phyloP scores from a whole-genome alignment of 2,113 vertebrate species.

The Microtus montanus region DNA sequence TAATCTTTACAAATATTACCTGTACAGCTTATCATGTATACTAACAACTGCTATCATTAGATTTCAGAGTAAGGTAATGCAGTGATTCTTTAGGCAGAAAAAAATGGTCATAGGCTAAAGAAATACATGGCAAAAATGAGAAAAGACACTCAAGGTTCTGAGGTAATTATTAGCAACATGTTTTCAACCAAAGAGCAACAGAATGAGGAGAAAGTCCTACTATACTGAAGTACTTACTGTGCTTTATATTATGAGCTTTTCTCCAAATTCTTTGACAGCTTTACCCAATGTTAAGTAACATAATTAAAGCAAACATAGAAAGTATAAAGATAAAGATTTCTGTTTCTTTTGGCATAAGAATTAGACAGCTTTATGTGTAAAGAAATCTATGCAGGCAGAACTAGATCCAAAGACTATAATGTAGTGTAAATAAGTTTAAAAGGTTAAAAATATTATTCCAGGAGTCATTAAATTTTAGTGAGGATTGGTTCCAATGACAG shows the following conservation, averaged over 20 bases:
- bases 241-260: neutral
- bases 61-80: constrained; percentile 2
- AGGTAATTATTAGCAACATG: neutral
- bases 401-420: constrained; percentile 45
- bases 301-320: constrained; percentile 23
- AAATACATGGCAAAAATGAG: constrained; percentile 2
- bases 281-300: neutral
- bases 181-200: neutral
- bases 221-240: neutral
- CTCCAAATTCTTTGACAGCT: neutral
- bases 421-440: neutral
- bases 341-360: constrained; percentile 20
- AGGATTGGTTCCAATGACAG: neutral
- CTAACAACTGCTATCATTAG: neutral
- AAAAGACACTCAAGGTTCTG: neutral
- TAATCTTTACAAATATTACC: neutral
- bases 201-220: neutral
- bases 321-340: constrained; percentile 25
- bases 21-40: neutral
- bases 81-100: constrained; percentile 1
- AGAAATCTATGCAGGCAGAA: neutral
- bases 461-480: neutral
- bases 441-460: neutral
- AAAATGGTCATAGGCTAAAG: neutral
- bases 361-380: neutral